Percentiles rank a stretch among this genome's conserved stretches.
Evolutionary conservation across 1,140 invertebrate genomes (phyloP).

Genomic region (Drosophila lacteicornis): DNA sequence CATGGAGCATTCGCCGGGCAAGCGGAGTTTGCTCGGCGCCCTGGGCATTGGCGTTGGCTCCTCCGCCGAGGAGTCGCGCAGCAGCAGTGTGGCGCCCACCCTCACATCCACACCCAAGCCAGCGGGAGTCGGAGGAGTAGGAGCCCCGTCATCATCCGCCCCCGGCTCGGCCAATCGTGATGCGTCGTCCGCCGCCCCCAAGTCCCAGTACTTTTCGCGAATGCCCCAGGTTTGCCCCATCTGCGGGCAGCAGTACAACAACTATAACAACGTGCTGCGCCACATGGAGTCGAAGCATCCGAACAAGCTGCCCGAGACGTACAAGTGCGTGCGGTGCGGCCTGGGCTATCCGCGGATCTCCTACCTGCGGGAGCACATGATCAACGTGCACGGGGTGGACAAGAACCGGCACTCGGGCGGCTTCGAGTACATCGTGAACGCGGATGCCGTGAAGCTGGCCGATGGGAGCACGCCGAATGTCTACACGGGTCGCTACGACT

Average conservation of each 20-base stretch:
- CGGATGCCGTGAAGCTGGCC: slow-evolving; percentile 75
- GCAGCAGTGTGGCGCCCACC: slow-evolving; percentile 42
- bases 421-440: slow-evolving; percentile 80
- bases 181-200: slow-evolving; percentile 50
- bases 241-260: slow-evolving; percentile 84
- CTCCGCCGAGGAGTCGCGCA: slow-evolving; percentile 76
- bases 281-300: slow-evolving; percentile 85
- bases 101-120: slow-evolving; percentile 36
- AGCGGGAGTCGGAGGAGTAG: background rate
- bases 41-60: slow-evolving; percentile 67
- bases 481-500: slow-evolving; percentile 82
- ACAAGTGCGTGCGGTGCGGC: slow-evolving; percentile 80
- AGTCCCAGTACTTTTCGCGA: slow-evolving; percentile 81
- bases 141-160: background rate
- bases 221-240: slow-evolving; percentile 84
- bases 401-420: slow-evolving; percentile 78
- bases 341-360: slow-evolving; percentile 80
- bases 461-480: slow-evolving; percentile 71
- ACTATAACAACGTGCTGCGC: slow-evolving; percentile 83
- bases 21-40: slow-evolving; percentile 59
- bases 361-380: slow-evolving; percentile 82
- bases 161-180: slow-evolving; percentile 24
- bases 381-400: slow-evolving; percentile 76
- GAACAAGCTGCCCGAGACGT: slow-evolving; percentile 82
- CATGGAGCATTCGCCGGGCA: slow-evolving; percentile 71